phyloP scores from a whole-genome alignment of 1,140 invertebrate genomes.

The Meteorus sp. region DNA sequence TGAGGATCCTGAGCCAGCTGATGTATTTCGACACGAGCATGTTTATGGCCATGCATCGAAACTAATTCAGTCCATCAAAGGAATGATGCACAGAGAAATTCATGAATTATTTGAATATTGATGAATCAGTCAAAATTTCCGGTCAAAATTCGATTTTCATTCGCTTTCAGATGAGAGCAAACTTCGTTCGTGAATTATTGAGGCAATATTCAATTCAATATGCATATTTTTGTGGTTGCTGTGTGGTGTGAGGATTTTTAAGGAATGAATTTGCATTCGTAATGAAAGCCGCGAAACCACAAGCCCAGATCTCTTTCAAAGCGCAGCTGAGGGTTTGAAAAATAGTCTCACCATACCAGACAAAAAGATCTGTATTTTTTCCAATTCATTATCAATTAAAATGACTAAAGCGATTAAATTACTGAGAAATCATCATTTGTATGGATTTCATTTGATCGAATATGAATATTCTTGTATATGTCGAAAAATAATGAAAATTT shows the following conservation, averaged over 20 bases:
- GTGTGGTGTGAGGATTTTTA: conserved; percentile 1
- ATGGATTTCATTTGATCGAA: too few relatives aligned
- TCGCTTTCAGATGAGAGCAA: too few relatives aligned
- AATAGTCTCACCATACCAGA: not conserved
- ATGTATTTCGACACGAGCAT: conserved; percentile 1
- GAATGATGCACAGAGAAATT: too few relatives aligned
- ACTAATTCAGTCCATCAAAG: too few relatives aligned
- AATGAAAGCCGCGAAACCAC: conserved; percentile 6
- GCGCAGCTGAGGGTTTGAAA: not conserved
- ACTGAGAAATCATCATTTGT: too few relatives aligned
- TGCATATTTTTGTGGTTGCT: conserved; percentile 4
- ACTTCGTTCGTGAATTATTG: not conserved
- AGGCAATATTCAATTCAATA: conserved; percentile 4
- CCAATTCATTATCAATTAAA: too few relatives aligned
- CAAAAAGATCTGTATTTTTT: not conserved
- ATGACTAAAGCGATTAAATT: too few relatives aligned
- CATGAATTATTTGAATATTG: too few relatives aligned
- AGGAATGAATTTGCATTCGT: conserved; percentile 2
- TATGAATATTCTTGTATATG: too few relatives aligned
- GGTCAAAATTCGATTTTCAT: not conserved
- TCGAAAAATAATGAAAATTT: too few relatives aligned
- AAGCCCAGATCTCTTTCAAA: conserved; percentile 1
- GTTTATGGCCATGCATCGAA: not conserved
- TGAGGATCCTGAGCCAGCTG: conserved; percentile 4
- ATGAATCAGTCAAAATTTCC: not conserved